Percentiles rank a stretch among this genome's conserved stretches.
Conservation (phyloP, 1,140 invertebrate genomes). For the silkworm (Bombyx mori) region DNA sequence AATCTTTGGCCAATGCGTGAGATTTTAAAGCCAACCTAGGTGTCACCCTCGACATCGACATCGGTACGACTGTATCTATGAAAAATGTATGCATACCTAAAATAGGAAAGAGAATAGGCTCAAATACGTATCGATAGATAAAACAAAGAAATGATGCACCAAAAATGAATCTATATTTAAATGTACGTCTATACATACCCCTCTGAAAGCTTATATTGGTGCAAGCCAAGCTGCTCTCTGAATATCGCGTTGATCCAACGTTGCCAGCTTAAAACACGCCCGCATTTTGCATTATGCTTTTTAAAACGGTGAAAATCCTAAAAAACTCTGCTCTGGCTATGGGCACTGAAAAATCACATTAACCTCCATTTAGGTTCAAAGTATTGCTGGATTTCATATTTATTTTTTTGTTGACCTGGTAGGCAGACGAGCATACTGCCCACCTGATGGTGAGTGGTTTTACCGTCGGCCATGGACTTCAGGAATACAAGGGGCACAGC, state of each 20-base stretch:
- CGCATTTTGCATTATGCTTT: constrained; percentile 21
- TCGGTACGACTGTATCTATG: neutral
- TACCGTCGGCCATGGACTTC: neutral
- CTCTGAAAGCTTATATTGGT: constrained; percentile 22
- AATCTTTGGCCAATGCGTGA: no score
- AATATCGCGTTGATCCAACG: constrained; percentile 28
- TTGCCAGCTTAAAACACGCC: constrained; percentile 32
- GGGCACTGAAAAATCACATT: constrained; percentile 10
- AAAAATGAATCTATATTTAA: neutral
- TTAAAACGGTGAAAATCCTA: constrained; percentile 18
- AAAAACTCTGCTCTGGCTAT: constrained; percentile 11
- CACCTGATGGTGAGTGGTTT: neutral
- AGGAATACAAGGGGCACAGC: no score
- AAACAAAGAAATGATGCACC: neutral
- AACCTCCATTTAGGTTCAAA: neutral
- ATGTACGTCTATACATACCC: neutral
- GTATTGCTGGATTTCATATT: neutral
- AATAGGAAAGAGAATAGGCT: neutral
- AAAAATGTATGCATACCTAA: neutral
- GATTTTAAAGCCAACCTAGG: no score
- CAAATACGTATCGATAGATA: neutral
- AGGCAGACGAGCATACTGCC: neutral
- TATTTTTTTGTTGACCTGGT: neutral
- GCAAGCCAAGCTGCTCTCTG: constrained; percentile 23
- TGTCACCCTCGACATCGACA: no score